Evolutionary conservation across 2,797 vertebrate genomes (phyloP).

Genomic region (Valencia hispanica): DNA sequence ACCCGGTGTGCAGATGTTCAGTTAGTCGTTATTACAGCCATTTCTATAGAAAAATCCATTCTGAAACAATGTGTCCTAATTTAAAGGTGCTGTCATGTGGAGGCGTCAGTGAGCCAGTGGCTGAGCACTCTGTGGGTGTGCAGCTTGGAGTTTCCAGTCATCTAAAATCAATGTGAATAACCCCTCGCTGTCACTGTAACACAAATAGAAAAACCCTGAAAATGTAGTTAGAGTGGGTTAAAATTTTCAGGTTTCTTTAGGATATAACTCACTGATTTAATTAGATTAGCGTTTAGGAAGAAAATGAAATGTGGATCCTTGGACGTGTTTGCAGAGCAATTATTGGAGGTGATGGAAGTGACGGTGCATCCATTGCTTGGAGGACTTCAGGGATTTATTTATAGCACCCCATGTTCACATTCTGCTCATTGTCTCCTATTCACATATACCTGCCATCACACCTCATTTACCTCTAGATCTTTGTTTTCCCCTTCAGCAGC

Average conservation of each 20-base stretch:
- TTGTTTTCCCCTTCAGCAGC: neutral
- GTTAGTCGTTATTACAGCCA: slow-evolving; percentile 46
- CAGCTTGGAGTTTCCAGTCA: slow-evolving; percentile 25
- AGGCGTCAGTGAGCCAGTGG: slow-evolving; percentile 36
- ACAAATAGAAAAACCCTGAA: neutral
- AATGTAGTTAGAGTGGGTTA: slow-evolving; percentile 27
- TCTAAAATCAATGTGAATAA: slow-evolving; percentile 25
- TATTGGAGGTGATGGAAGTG: slow-evolving; percentile 65
- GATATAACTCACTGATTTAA: slow-evolving; percentile 34
- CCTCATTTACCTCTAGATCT: slow-evolving; percentile 8
- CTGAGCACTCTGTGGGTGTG: slow-evolving; percentile 19
- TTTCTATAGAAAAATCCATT: slow-evolving; percentile 47
- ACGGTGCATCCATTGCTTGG: slow-evolving; percentile 36
- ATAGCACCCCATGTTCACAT: slow-evolving; percentile 42
- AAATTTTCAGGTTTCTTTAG: slow-evolving; percentile 20
- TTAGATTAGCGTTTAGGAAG: slow-evolving; percentile 58
- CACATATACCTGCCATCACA: slow-evolving; percentile 21
- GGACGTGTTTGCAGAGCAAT: slow-evolving; percentile 35
- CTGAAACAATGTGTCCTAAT: slow-evolving; percentile 52
- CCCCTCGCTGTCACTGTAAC: slow-evolving; percentile 4
- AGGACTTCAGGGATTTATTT: slow-evolving; percentile 52
- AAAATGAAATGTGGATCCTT: slow-evolving; percentile 64
- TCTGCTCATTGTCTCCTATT: slow-evolving; percentile 22
- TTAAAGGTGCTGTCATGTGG: slow-evolving; percentile 49
- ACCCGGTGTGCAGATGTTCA: slow-evolving; percentile 35